Evolutionary conservation across 2,113 vertebrate species (phyloP).

Genomic region (Hystrix brachyura): DNA sequence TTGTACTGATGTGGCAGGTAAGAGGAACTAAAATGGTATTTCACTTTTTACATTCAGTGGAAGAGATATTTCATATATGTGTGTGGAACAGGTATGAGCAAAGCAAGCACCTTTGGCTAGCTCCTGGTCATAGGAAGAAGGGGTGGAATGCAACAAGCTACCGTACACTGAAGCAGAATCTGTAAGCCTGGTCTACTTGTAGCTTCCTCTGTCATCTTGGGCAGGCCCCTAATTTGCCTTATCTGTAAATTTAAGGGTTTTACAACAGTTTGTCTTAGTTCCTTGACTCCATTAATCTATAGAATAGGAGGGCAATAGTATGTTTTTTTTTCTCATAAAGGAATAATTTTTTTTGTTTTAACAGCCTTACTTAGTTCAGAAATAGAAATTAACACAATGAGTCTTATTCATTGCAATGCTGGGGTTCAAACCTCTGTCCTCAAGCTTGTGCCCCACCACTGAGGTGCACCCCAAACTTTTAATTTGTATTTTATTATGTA

Average conservation of each 20-base stretch:
- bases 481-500: background rate
- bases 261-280: background rate
- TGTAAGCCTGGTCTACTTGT: background rate
- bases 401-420: background rate
- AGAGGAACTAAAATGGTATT: background rate
- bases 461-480: background rate
- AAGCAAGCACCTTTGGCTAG: background rate
- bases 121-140: background rate
- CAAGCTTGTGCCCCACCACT: background rate
- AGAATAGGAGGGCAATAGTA: background rate
- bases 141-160: background rate
- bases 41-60: background rate
- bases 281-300: background rate
- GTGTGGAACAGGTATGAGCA: background rate
- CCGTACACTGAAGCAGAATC: background rate
- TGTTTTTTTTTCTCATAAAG: background rate
- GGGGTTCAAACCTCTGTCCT: background rate
- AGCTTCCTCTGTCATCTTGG: background rate
- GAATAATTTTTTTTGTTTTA: conserved; percentile 3
- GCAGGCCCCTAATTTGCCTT: background rate
- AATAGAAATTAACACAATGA: conserved; percentile 18
- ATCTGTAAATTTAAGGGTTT: background rate
- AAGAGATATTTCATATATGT: background rate
- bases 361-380: conserved; percentile 51
- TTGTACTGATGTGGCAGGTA: background rate